phyloP scores from a whole-genome alignment of 2,797 vertebrate species.

The Amphiprion clarkii region DNA sequence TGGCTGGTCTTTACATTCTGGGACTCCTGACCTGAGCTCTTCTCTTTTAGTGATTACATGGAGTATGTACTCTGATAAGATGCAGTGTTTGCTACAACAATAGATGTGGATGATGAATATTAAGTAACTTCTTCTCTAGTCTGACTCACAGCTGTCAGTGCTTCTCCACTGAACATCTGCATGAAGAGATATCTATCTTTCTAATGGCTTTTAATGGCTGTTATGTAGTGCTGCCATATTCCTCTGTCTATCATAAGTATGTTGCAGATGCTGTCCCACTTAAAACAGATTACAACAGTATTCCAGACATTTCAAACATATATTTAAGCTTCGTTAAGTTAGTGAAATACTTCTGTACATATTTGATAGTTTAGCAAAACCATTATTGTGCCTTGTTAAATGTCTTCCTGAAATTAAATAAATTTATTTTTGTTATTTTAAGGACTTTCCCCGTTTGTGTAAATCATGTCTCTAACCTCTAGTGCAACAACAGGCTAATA shows the following conservation, averaged over 20 bases:
- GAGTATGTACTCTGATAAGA: slow-evolving; percentile 20
- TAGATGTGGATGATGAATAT: slow-evolving; percentile 28
- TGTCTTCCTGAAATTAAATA: slow-evolving; percentile 78
- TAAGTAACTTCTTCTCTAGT: slow-evolving; percentile 9
- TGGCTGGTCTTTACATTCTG: slow-evolving; percentile 71
- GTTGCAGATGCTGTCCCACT: slow-evolving; percentile 44
- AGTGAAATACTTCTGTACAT: slow-evolving; percentile 53
- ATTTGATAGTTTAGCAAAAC: slow-evolving; percentile 62
- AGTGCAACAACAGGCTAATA: not conserved
- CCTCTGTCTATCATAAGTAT: slow-evolving; percentile 43
- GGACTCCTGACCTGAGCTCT: slow-evolving; percentile 62
- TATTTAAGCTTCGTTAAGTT: slow-evolving; percentile 42
- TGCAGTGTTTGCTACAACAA: slow-evolving; percentile 13
- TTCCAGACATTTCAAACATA: slow-evolving; percentile 41
- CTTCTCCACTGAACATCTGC: slow-evolving; percentile 45
- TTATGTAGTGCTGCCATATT: slow-evolving; percentile 56
- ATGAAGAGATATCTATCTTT: slow-evolving; percentile 50
- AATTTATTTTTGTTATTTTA: slow-evolving; percentile 70
- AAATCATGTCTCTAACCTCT: not conserved
- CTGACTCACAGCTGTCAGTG: slow-evolving; percentile 31
- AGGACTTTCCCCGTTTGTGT: not conserved
- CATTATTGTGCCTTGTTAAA: slow-evolving; percentile 75
- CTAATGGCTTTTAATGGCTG: slow-evolving; percentile 51
- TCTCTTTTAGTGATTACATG: slow-evolving; percentile 28
- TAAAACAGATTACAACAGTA: slow-evolving; percentile 41